Evolutionary conservation across 1,140 invertebrate species (phyloP), one percentile per base, ranked within the genome.

Genomic region (Cheumatopsyche charites): DNA sequence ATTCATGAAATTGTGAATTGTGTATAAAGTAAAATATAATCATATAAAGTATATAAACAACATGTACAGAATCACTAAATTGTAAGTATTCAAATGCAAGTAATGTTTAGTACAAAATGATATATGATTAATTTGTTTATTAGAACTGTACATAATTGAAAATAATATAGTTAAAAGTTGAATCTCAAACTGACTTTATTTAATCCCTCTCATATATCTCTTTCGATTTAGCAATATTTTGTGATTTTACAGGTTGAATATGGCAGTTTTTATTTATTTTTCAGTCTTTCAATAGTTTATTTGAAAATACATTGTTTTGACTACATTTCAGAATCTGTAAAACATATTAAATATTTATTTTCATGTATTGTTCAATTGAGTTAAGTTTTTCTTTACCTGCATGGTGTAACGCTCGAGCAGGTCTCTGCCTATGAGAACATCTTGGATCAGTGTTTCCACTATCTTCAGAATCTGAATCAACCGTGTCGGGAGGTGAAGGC

Each of bases 401-500:
- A 21, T 72, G 70, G 26, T 66, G 63, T 23, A 72, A 41, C 23
- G 69, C 45, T 25, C 67, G 41, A 43, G 43, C 17, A 26, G 66
- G 49, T 49, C 62, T 5, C n/a, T 25, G 17, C 21, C 72, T 47
- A 67, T 75, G 74, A 7, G 52, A 13, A 55, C 69, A 73, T 25
- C 36, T 49, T 43, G 62, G 19, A 25, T 70, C 36, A 17, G 70
- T 52, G 23, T 25, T 45, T 25, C 23, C 47, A 29, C 70, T 67
- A 63, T 67, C 70, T 25, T 67, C 70, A n/a, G 68, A 69, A 55
- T 70, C 71, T 13, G 71, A 75, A 45, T 73, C 71, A 2, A 67
- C 42, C 4, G 62, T 21, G 52, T 47, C 63, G n/a, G 42, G 26
- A 26, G 42, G 58, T 47, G 17, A 45, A 29, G 23, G 41, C 11